Conservation (phyloP, 2,797 vertebrate genomes). For the Chromis chromis region DNA sequence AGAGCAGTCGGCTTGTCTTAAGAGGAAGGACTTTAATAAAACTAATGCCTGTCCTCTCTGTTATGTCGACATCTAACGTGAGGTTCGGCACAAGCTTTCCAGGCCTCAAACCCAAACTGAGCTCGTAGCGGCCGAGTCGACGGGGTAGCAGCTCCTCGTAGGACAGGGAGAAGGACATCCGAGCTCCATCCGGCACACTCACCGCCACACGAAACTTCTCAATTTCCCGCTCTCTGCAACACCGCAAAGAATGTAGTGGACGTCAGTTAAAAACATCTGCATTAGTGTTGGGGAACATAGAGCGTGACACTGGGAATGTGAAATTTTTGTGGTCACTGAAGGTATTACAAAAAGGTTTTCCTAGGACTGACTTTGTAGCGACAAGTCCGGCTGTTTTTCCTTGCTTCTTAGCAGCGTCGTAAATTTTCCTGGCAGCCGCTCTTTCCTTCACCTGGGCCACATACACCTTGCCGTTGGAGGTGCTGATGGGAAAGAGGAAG, state of each 20-base stretch:
- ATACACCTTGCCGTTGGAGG: slow-evolving; percentile 84
- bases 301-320: not conserved
- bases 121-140: slow-evolving; percentile 85
- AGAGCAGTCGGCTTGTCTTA: slow-evolving; percentile 80
- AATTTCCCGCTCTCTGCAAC: slow-evolving; percentile 84
- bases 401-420: slow-evolving; percentile 87
- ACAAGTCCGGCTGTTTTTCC: slow-evolving; percentile 89
- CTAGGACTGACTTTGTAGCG: slow-evolving; percentile 86
- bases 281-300: not conserved
- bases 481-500: slow-evolving; percentile 72
- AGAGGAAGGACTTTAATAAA: slow-evolving; percentile 86
- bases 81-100: slow-evolving; percentile 86
- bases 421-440: slow-evolving; percentile 89
- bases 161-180: slow-evolving; percentile 82
- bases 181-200: slow-evolving; percentile 82
- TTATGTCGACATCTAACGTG: slow-evolving; percentile 85
- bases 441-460: slow-evolving; percentile 89
- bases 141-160: slow-evolving; percentile 88
- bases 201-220: slow-evolving; percentile 89
- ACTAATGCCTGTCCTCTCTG: slow-evolving; percentile 85
- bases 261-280: not conserved
- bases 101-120: slow-evolving; percentile 84
- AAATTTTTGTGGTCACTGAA: not conserved
- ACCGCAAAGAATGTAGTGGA: slow-evolving; percentile 1
- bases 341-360: not conserved